Percentiles rank a stretch among this genome's conserved stretches.
Evolutionary conservation across 2,113 vertebrate species (phyloP).

Genomic region (Nothocercus nigrocapillus): DNA sequence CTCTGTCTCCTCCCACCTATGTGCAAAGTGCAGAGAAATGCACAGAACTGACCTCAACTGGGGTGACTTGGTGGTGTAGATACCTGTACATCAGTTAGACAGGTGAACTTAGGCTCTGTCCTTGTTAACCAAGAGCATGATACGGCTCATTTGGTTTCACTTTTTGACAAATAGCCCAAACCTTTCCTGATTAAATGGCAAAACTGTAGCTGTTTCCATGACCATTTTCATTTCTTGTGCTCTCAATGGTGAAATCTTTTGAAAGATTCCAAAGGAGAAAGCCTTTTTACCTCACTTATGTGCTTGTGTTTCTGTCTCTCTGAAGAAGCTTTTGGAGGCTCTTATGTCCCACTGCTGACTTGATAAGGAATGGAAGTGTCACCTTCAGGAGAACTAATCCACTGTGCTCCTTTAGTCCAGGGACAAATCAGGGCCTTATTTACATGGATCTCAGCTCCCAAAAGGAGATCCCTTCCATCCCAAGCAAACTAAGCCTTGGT

Average conservation of each 20-base stretch:
- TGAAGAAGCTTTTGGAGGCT: background rate
- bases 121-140: background rate
- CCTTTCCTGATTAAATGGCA: background rate
- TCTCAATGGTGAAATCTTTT: background rate
- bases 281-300: background rate
- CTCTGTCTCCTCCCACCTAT: background rate
- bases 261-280: background rate
- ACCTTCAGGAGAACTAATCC: background rate
- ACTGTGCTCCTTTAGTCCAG: background rate
- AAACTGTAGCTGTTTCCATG: background rate
- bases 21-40: fast-evolving
- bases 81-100: background rate
- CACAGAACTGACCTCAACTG: fast-evolving
- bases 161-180: background rate
- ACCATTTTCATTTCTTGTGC: background rate
- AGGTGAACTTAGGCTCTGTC: background rate
- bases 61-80: background rate
- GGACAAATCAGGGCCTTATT: background rate
- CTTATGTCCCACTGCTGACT: background rate
- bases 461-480: background rate
- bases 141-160: background rate
- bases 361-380: background rate
- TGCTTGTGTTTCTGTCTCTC: background rate
- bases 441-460: background rate
- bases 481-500: background rate